Evolutionary conservation across 1,140 invertebrate species (phyloP).

Genomic region (Coenobita brevimanus): DNA sequence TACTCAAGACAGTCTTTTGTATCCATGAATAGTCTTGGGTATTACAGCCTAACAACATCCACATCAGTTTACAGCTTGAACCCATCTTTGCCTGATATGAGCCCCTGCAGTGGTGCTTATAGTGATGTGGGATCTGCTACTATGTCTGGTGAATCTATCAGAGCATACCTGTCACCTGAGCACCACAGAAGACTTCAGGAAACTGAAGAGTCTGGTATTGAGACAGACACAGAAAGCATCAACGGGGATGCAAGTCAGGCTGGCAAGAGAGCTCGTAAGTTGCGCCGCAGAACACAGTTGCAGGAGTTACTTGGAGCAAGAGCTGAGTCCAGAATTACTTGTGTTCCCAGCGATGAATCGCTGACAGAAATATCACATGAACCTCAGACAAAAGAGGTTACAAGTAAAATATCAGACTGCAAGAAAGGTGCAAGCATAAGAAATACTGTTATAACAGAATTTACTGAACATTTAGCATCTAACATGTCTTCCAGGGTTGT

Average conservation of each 20-base stretch:
- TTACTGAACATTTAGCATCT: not conserved
- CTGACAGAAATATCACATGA: not conserved
- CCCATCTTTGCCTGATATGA: constrained; percentile 36
- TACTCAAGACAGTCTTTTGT: constrained; percentile 44
- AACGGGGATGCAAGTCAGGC: constrained; percentile 46
- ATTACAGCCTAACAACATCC: constrained; percentile 48
- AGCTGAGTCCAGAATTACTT: not conserved
- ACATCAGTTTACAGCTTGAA: constrained; percentile 42
- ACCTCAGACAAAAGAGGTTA: not conserved
- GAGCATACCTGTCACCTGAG: constrained; percentile 42
- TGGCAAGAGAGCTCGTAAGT: constrained; percentile 22
- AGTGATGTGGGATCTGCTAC: constrained; percentile 26
- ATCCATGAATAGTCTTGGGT: constrained; percentile 45
- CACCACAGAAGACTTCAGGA: constrained; percentile 53
- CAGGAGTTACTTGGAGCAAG: constrained; percentile 20
- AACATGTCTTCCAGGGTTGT: not conserved
- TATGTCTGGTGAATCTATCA: constrained; percentile 17
- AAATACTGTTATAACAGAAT: too few species aligned
- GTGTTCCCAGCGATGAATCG: constrained; percentile 29
- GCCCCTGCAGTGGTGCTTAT: constrained; percentile 6
- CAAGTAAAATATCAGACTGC: too few species aligned
- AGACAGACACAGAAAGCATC: constrained; percentile 68
- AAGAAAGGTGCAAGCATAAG: too few species aligned
- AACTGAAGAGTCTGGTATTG: constrained; percentile 68
- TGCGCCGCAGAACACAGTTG: constrained; percentile 50